A percentile compares a stretch with the other conserved stretches of the same genome.
Conservation (phyloP, 1,140 invertebrate genomes). For the Lethrus apterus region DNA sequence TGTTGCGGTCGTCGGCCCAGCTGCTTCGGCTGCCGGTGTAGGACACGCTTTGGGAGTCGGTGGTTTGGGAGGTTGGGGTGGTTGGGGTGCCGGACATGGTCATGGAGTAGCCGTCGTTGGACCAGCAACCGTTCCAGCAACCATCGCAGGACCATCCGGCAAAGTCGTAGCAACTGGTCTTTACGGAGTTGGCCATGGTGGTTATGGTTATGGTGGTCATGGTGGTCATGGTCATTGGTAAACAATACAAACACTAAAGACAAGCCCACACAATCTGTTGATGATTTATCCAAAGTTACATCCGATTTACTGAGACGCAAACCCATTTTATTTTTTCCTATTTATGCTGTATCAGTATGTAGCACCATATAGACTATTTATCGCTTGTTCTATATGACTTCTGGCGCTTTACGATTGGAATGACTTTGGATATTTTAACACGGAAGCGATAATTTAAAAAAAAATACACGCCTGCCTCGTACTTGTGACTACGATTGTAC, state of each 20-base stretch:
- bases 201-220: conserved; percentile 11
- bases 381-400: too few species aligned
- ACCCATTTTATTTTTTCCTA: too few species aligned
- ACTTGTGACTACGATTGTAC: too few species aligned
- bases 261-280: neutral
- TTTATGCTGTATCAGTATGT: too few species aligned
- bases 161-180: conserved; percentile 7
- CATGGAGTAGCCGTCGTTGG: conserved; percentile 16
- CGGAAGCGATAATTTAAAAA: too few species aligned
- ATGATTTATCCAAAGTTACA: too few species aligned
- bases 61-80: conserved; percentile 6
- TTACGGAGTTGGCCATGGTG: conserved; percentile 15
- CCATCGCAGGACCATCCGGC: conserved; percentile 10
- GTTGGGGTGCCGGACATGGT: conserved; percentile 12
- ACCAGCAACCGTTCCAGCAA: conserved; percentile 12
- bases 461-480: too few species aligned
- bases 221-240: conserved; percentile 14
- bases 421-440: too few species aligned
- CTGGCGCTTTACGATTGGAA: too few species aligned
- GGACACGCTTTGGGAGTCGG: conserved; percentile 11
- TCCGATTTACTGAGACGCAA: too few species aligned
- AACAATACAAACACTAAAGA: neutral
- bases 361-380: too few species aligned
- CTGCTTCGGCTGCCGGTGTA: conserved; percentile 6
- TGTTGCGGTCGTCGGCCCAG: conserved; percentile 16